Evolutionary conservation across 1,140 invertebrate species (phyloP).

Genomic region (Musca domestica): DNA sequence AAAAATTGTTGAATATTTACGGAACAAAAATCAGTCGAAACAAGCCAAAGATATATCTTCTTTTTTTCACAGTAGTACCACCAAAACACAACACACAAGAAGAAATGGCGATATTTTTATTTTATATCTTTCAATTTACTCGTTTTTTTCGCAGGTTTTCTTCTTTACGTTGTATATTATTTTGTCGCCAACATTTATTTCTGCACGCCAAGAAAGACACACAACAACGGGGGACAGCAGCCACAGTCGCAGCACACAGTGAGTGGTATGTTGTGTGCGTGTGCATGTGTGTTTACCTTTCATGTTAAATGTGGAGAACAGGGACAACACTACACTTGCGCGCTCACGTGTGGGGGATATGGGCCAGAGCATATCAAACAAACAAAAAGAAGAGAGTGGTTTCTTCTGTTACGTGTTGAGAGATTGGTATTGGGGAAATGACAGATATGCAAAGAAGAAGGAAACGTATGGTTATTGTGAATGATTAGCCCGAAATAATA

Average conservation of each 20-base stretch:
- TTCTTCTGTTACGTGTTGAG: too few species aligned
- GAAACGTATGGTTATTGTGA: too few species aligned
- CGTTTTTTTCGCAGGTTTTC: constrained; percentile 4
- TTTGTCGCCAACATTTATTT: not conserved
- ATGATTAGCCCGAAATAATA: too few species aligned
- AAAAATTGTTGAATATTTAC: too few species aligned
- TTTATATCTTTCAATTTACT: constrained; percentile 1
- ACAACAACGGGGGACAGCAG: too few species aligned
- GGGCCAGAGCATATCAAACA: too few species aligned
- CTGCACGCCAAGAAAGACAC: too few species aligned
- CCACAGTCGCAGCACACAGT: too few species aligned
- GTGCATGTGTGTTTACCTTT: not conserved
- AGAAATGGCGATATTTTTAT: constrained; percentile 18
- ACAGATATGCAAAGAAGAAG: too few species aligned
- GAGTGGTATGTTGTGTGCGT: too few species aligned
- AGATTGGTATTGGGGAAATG: too few species aligned
- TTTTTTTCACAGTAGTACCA: constrained; percentile 4
- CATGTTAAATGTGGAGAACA: not conserved
- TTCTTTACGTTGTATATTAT: not conserved
- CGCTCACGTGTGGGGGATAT: constrained; percentile 11
- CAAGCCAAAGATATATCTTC: constrained; percentile 1
- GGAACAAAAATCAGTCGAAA: not conserved
- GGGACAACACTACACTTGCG: constrained; percentile 12
- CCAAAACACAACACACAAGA: constrained; percentile 3
- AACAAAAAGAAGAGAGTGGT: too few species aligned